Percentiles rank a stretch among this genome's conserved stretches.
phyloP scores from a whole-genome alignment of 1,140 invertebrate genomes.

The Cotesia glomerata region DNA sequence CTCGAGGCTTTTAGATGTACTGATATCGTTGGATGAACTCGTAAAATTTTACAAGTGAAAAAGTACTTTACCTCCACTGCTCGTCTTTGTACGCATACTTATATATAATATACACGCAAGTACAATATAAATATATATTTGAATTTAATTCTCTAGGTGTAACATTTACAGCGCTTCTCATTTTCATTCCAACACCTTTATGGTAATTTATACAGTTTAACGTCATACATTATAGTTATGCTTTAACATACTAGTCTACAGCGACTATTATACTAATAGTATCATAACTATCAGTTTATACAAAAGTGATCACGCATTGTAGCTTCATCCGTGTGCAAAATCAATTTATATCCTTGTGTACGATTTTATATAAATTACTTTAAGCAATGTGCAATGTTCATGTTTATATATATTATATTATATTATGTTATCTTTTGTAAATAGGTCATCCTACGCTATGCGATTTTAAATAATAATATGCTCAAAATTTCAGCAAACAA shows the following conservation, averaged over 20 bases:
- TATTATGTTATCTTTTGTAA: no score
- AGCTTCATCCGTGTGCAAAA: not conserved
- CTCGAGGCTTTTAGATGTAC: not conserved
- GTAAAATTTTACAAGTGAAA: constrained; percentile 34
- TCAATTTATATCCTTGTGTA: not conserved
- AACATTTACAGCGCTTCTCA: constrained; percentile 10
- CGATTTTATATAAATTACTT: not conserved
- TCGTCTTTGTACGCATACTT: no score
- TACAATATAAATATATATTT: constrained; percentile 41
- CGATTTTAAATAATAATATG: no score
- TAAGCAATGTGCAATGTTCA: no score
- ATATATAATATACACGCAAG: constrained; percentile 19
- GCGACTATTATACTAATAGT: not conserved
- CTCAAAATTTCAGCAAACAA: no score
- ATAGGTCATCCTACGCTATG: no score
- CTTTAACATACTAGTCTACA: not conserved
- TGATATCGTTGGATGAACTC: constrained; percentile 31
- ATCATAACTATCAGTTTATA: not conserved
- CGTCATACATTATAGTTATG: constrained; percentile 4
- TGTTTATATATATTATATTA: no score
- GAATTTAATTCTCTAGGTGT: constrained; percentile 38
- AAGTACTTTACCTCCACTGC: not conserved
- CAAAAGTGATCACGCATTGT: not conserved
- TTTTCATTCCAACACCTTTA: constrained; percentile 19
- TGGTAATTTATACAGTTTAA: constrained; percentile 1